Evolutionary conservation across 1,140 invertebrate genomes (phyloP).

Genomic region (Kradibia gibbosae): DNA sequence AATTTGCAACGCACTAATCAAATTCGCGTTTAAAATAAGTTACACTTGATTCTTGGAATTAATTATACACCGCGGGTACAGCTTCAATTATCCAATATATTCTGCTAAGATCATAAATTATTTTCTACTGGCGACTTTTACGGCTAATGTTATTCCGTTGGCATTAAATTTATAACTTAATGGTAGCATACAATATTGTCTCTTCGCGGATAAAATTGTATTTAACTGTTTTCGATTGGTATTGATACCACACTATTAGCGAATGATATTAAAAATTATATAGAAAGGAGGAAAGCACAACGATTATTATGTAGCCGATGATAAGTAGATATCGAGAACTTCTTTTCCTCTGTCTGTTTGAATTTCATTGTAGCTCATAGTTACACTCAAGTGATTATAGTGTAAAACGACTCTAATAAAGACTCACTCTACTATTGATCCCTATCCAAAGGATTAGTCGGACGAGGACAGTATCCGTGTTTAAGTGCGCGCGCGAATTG

Average conservation of each 20-base stretch:
- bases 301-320: neutral
- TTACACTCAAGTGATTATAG: slow-evolving; percentile 2
- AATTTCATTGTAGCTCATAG: neutral
- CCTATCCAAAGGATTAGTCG: neutral
- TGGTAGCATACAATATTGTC: too few species aligned
- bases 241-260: neutral
- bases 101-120: too few species aligned
- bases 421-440: neutral
- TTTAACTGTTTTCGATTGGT: neutral
- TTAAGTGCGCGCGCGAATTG: too few species aligned
- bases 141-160: too few species aligned
- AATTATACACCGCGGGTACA: too few species aligned
- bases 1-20: too few species aligned
- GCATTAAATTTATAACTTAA: too few species aligned
- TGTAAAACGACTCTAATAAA: neutral
- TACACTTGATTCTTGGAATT: too few species aligned
- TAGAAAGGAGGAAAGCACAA: neutral
- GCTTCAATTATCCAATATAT: too few species aligned
- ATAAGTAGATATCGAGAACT: neutral
- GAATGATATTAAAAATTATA: neutral
- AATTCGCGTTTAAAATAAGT: too few species aligned
- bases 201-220: too few species aligned
- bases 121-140: too few species aligned
- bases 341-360: neutral
- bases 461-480: neutral